phyloP scores from a whole-genome alignment of 1,140 invertebrate genomes.

The Drosophila seguyi region DNA sequence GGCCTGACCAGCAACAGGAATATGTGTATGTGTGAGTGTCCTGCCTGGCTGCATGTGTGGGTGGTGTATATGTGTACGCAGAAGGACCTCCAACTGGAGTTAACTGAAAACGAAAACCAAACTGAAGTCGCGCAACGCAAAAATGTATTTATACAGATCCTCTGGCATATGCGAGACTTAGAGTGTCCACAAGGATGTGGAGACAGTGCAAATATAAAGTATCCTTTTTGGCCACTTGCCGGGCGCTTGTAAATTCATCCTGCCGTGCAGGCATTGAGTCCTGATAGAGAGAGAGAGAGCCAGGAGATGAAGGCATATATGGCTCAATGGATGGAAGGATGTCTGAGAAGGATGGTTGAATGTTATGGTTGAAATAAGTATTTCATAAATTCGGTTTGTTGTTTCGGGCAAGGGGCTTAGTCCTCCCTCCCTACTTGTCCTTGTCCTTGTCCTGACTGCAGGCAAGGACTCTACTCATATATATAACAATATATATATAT shows the following conservation, averaged over 20 bases:
- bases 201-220: constrained; percentile 47
- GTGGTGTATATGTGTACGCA: constrained; percentile 13
- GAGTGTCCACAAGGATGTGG: constrained; percentile 23
- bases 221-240: constrained; percentile 41
- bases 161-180: constrained; percentile 10
- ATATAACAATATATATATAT: not conserved
- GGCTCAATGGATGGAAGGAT: not conserved
- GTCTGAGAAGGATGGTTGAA: not conserved
- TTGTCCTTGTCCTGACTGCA: not conserved
- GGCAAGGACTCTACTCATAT: not conserved
- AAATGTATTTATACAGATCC: constrained; percentile 46
- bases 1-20: constrained; percentile 27
- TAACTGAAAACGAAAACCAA: constrained; percentile 54
- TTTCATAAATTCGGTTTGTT: constrained; percentile 43
- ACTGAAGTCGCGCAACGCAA: constrained; percentile 50
- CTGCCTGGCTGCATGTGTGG: constrained; percentile 23
- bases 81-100: constrained; percentile 1
- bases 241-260: constrained; percentile 47
- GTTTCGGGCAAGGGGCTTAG: constrained; percentile 18
- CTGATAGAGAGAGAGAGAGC: not conserved
- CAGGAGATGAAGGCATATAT: not conserved
- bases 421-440: not conserved
- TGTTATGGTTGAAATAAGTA: constrained; percentile 1
- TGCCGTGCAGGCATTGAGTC: constrained; percentile 12
- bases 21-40: not conserved